phyloP scores from a whole-genome alignment of 2,113 vertebrate genomes.

The Ptychochromis oligacanthus region DNA sequence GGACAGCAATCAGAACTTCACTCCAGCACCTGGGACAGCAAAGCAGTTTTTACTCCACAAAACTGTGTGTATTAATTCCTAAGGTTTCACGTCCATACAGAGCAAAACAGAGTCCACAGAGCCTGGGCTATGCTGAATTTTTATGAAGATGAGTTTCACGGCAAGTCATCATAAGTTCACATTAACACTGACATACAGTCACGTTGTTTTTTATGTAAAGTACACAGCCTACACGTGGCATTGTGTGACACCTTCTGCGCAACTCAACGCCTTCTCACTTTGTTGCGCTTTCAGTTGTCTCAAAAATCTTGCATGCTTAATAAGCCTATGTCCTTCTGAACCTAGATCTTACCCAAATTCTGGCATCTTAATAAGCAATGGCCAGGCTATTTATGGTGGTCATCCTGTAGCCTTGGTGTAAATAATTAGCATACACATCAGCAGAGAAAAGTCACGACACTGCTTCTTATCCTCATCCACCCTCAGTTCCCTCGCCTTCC shows the following conservation, averaged over 20 bases:
- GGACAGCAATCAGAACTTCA: neutral
- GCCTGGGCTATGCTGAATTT: neutral
- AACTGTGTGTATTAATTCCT: conserved; percentile 34
- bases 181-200: conserved; percentile 26
- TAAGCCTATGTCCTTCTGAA: neutral
- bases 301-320: neutral
- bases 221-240: conserved; percentile 45
- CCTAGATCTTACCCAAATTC: neutral
- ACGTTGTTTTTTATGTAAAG: conserved; percentile 52
- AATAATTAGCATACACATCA: conserved; percentile 34
- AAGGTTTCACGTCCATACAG: neutral
- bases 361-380: neutral
- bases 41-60: neutral
- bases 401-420: neutral
- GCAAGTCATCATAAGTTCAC: conserved; percentile 2
- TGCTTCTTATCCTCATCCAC: conserved; percentile 59
- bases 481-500: conserved; percentile 49
- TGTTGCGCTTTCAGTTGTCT: neutral
- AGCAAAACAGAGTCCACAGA: neutral
- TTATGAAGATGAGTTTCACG: neutral
- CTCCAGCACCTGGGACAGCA: conserved; percentile 37
- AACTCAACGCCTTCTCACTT: conserved; percentile 38
- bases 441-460: conserved; percentile 70
- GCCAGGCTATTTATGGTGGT: neutral
- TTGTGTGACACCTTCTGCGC: conserved; percentile 12